Base-by-base conservation (phyloP, 2,888 invertebrate genomes). In the Globia sparganii region DNA sequence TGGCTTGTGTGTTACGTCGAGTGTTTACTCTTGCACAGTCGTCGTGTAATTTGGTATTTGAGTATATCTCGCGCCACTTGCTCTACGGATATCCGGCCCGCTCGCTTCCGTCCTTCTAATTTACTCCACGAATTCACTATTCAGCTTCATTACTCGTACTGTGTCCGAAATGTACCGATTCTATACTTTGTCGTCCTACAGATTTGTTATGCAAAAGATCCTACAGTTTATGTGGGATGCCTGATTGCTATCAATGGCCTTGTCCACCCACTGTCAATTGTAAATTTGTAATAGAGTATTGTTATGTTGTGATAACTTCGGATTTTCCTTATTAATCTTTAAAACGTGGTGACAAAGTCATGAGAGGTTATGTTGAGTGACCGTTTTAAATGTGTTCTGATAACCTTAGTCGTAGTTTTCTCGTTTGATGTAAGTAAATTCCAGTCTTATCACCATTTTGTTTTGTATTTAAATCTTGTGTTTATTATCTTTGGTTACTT, bases 101-200 rank as follows among this genome's bases (percentile, higher is more conserved):
- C 81, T 74, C 82, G 84, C 86, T 84, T 89, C 85, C 89, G 86
- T 84, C 88, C 86, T 77, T 78, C 81, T 89, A 89, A 89, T 88
- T 87, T 87, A 85, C 89, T 83, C 79, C 53, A 80, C 77, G 81
- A 87, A 86, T 86, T 80, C 53, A 75, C 82, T 72, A 83, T 84
- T 84, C 77, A 79, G 84, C 75, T 86, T 76, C 75, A 86, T 83
- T 85, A 81, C 80, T 77, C 65, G 78, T 74, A 8, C 64, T 67
- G 75, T 80, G 74, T 81, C 31, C 49, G 77, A 77, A 66, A 78
- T 82, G 28, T 69, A 67, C 72, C 49, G 58, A 77, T 72, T 81
- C 46, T 62, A 66, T 75, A 72, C n/a, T 82, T 67, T 64, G 61
- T 31, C 53, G 59, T 77, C 25, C 31, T 59, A 37, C 53, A 40